phyloP scores from a whole-genome alignment of 2,888 invertebrate genomes.

The Cotesia congregata region DNA sequence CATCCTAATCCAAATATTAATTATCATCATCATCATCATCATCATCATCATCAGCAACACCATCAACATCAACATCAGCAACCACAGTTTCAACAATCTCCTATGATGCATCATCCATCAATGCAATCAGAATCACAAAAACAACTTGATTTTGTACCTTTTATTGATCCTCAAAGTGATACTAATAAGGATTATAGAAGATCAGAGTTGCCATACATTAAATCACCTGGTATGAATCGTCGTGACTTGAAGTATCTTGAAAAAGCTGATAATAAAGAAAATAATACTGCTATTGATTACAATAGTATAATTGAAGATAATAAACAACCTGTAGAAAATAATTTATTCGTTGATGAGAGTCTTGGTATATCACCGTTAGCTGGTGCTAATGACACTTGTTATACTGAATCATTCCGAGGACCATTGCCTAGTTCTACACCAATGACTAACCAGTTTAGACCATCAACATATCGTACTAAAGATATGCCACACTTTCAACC shows the following conservation, averaged over 20 bases:
- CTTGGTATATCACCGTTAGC: constrained; percentile 61
- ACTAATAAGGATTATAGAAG: constrained; percentile 61
- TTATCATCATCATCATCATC: constrained; percentile 68
- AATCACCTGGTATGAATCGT: constrained; percentile 66
- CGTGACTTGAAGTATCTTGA: constrained; percentile 66
- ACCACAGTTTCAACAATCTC: constrained; percentile 71
- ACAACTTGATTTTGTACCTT: constrained; percentile 59
- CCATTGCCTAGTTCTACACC: constrained; percentile 65
- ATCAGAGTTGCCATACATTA: constrained; percentile 65
- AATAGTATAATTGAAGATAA: constrained; percentile 59
- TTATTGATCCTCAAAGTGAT: constrained; percentile 57
- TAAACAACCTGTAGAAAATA: constrained; percentile 54
- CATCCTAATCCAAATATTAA: constrained; percentile 46
- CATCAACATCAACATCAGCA: constrained; percentile 55
- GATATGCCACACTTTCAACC: constrained; percentile 47
- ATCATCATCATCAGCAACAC: constrained; percentile 53
- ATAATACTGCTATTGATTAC: constrained; percentile 60
- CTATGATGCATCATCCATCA: constrained; percentile 49
- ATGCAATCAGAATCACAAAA: constrained; percentile 58
- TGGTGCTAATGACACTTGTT: constrained; percentile 62
- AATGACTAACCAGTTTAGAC: constrained; percentile 63
- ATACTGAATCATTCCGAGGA: constrained; percentile 63
- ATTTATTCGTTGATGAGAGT: constrained; percentile 63
- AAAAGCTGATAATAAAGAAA: constrained; percentile 66
- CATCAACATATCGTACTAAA: constrained; percentile 54